Evolutionary conservation across 2,113 vertebrate genomes (phyloP).

Genomic region (Oreochromis aureus): DNA sequence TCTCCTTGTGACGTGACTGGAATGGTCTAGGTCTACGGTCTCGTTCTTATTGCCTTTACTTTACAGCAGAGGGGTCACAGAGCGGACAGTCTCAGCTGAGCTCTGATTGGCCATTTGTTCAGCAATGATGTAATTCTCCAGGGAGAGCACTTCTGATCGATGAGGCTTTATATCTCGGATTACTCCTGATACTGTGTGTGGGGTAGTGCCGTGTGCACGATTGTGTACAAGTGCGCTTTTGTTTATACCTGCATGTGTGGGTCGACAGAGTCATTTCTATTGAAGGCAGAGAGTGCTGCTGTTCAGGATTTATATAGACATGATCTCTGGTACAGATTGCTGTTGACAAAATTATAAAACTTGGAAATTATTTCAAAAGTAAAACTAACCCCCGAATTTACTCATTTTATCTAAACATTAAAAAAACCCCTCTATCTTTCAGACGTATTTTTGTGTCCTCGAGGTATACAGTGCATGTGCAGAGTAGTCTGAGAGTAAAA

Average conservation of each 20-base stretch:
- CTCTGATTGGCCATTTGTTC: slow-evolving; percentile 49
- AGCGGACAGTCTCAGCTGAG: slow-evolving; percentile 23
- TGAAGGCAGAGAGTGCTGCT: background rate
- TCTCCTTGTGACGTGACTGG: background rate
- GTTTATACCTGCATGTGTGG: background rate
- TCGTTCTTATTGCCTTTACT: slow-evolving; percentile 19
- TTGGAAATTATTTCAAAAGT: background rate
- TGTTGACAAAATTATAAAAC: background rate
- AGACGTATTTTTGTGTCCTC: background rate
- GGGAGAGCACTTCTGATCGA: slow-evolving; percentile 46
- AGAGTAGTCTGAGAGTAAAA: background rate
- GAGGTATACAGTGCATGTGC: background rate
- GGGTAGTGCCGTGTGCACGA: background rate
- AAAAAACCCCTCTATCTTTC: background rate
- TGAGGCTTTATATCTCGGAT: slow-evolving; percentile 46
- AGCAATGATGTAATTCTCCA: slow-evolving; percentile 52
- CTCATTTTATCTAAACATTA: background rate
- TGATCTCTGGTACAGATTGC: background rate
- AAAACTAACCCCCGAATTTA: background rate
- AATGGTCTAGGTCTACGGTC: background rate
- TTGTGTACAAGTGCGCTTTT: background rate
- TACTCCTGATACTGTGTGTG: slow-evolving; percentile 29
- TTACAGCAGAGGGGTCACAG: slow-evolving; percentile 42
- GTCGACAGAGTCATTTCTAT: slow-evolving; percentile 6
- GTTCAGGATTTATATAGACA: slow-evolving; percentile 1